phyloP scores from a whole-genome alignment of 1,140 invertebrate genomes.

The Acromyrmex echinatior region DNA sequence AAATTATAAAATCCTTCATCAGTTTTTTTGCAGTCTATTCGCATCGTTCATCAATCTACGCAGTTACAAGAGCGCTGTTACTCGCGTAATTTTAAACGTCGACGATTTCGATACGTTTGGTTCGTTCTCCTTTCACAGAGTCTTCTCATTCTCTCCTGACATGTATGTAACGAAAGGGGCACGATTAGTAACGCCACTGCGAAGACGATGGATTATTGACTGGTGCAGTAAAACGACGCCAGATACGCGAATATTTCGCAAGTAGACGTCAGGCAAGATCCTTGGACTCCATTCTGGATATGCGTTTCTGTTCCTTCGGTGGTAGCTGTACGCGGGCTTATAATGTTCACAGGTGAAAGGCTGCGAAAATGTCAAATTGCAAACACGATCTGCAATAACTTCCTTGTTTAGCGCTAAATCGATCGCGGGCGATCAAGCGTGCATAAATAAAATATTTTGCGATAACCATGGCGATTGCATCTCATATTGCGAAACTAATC shows the following conservation, averaged over 20 bases:
- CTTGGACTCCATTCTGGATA: slow-evolving; percentile 74
- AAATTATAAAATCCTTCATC: slow-evolving; percentile 9
- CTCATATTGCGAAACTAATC: background rate
- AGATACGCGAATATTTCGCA: slow-evolving; percentile 66
- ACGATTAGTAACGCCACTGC: slow-evolving; percentile 22
- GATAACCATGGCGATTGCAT: slow-evolving; percentile 3
- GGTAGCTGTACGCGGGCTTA: slow-evolving; percentile 21
- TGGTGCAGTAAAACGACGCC: slow-evolving; percentile 59
- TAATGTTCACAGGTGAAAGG: slow-evolving; percentile 66
- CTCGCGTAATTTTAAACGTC: slow-evolving; percentile 22
- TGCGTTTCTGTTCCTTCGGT: slow-evolving; percentile 58
- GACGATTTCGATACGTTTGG: background rate
- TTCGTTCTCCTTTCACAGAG: slow-evolving; percentile 65
- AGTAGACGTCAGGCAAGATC: slow-evolving; percentile 65
- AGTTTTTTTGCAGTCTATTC: background rate
- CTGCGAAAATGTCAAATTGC: slow-evolving; percentile 71
- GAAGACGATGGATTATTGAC: slow-evolving; percentile 71
- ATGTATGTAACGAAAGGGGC: slow-evolving; percentile 11
- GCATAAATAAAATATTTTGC: slow-evolving; percentile 2
- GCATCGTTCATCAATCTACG: slow-evolving; percentile 6
- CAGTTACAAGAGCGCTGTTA: slow-evolving; percentile 10
- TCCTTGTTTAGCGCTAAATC: slow-evolving; percentile 65
- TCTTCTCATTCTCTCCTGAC: slow-evolving; percentile 1
- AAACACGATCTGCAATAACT: slow-evolving; percentile 49
- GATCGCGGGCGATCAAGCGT: background rate